Base-by-base conservation (phyloP, 2,797 vertebrate genomes). In the Crypturellus tataupa region DNA sequence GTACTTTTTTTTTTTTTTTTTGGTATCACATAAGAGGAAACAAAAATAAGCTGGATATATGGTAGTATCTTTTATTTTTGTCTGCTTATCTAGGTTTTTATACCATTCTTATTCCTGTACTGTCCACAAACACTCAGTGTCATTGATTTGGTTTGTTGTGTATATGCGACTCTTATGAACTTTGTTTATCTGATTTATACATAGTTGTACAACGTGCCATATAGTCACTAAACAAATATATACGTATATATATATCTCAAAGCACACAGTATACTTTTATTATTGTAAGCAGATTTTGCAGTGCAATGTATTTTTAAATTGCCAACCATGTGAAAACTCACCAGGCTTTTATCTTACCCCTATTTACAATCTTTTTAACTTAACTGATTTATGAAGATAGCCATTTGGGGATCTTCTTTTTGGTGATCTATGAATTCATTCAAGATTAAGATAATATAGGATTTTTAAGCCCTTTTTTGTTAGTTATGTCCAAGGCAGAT, bases 381-480 rank as follows among this genome's bases (percentile, higher is more conserved):
- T 33, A 81, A 67, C 10, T 56, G 49, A 24, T 51, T 23, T 78
- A 10, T 59, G 49, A 75, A 75, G 33, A 58, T 40, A 85, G 40
- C 31, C n/a, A 58, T 78, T 80, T 75, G 25, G 14, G 18, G 10
- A n/a, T 72, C 76, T 90, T 94, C 37, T 71, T 90, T 47, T 78
- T 75, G 0, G 0, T 78, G 31, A 20, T 68, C 5, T 46, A 25
- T 37, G 49, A 62, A 13, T 78, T 93, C 29, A 83, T 40, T 72
- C 40, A 80, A 49, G 46, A 83, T 0, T 51, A 46, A 85, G 40
- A 75, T 51, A 89, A 73, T 47, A 58, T 25, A 76, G 65, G 18
- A 76, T 37, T 27, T 90, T 89, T 70, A 79, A 46, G 93, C 40
- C 11, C 23, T 67, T 81, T 94, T 94, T 80, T 80, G 58, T 85